A percentile compares a stretch with the other conserved stretches of the same genome.
These are phyloP conservation scores for Calliopum simillimum DNA, from an alignment of 2,888 invertebrate genomes.

Conservation along the genomic window DNA sequence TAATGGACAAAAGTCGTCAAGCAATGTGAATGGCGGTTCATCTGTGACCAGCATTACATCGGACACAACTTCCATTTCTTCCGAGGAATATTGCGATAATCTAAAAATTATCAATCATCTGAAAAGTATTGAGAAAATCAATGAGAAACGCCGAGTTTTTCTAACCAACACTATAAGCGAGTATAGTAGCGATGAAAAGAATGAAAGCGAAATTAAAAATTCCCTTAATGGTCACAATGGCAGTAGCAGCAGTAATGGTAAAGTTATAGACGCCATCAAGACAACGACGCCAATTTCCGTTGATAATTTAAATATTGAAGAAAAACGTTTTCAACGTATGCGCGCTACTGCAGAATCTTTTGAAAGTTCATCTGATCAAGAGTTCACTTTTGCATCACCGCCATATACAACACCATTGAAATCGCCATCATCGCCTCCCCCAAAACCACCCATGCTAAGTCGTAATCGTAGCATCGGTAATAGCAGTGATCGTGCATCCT, in stretches of 20 bases:
- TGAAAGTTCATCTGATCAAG: slow-evolving; percentile 42
- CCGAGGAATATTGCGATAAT: slow-evolving; percentile 43
- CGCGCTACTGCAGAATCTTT: slow-evolving; percentile 31
- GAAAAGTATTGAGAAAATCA: slow-evolving; percentile 57
- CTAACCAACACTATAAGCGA: slow-evolving; percentile 54
- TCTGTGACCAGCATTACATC: neutral
- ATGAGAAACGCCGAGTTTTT: slow-evolving; percentile 57
- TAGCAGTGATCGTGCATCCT: slow-evolving; percentile 37
- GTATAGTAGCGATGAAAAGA: slow-evolving; percentile 45
- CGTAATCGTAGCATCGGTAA: slow-evolving; percentile 60
- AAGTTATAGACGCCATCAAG: neutral
- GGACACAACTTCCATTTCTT: slow-evolving; percentile 34
- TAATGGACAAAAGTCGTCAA: neutral
- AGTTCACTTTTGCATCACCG: slow-evolving; percentile 28
- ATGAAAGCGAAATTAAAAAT: slow-evolving; percentile 36
- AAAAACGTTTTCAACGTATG: slow-evolving; percentile 11
- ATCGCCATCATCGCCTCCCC: slow-evolving; percentile 57
- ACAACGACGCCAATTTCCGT: neutral
- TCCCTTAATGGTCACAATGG: slow-evolving; percentile 14
- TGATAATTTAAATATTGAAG: too few relatives aligned
- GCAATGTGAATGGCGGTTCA: neutral
- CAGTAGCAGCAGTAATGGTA: neutral
- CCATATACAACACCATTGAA: slow-evolving; percentile 45
- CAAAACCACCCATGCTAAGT: slow-evolving; percentile 61
- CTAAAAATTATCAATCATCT: slow-evolving; percentile 56